Percentiles rank a stretch among this genome's conserved stretches.
These are phyloP conservation scores for Epiblema foenella DNA, from an alignment of 2,888 invertebrate species.

Conservation along the genomic window DNA sequence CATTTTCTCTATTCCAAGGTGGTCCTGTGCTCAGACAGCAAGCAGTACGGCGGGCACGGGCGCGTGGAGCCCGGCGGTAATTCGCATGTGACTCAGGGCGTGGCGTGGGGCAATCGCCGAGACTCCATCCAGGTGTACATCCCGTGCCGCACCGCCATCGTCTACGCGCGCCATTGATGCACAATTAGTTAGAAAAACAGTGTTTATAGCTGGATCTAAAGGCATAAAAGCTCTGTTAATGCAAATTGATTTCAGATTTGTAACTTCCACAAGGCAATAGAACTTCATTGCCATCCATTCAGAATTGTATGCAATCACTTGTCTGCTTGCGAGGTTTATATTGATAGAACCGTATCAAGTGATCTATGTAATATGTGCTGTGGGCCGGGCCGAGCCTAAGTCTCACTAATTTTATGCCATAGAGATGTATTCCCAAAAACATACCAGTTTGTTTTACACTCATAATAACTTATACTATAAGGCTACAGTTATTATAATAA, in stretches of 20 bases:
- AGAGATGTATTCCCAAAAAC: neutral
- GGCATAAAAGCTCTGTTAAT: neutral
- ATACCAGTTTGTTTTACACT: neutral
- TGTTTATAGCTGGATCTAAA: neutral
- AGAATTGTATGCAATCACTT: too few species aligned
- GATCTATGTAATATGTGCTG: neutral
- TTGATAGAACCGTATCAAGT: too few species aligned
- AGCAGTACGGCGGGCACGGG: constrained; percentile 77
- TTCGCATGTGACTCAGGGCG: constrained; percentile 70
- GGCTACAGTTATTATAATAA: neutral
- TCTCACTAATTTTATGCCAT: neutral
- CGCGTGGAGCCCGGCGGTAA: constrained; percentile 72
- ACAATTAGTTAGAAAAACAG: neutral
- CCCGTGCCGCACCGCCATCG: constrained; percentile 89
- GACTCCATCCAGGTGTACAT: constrained; percentile 88
- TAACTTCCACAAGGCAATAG: too few species aligned
- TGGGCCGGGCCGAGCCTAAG: neutral
- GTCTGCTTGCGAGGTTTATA: too few species aligned
- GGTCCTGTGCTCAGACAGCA: constrained; percentile 76
- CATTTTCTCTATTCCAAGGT: constrained; percentile 59
- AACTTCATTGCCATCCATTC: too few species aligned
- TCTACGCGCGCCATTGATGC: constrained; percentile 77
- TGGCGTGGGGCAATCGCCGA: constrained; percentile 75
- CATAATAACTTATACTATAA: neutral
- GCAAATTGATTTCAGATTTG: neutral